Evolutionary conservation across 2,113 vertebrate genomes (phyloP).

Genomic region (Pandion haliaetus): DNA sequence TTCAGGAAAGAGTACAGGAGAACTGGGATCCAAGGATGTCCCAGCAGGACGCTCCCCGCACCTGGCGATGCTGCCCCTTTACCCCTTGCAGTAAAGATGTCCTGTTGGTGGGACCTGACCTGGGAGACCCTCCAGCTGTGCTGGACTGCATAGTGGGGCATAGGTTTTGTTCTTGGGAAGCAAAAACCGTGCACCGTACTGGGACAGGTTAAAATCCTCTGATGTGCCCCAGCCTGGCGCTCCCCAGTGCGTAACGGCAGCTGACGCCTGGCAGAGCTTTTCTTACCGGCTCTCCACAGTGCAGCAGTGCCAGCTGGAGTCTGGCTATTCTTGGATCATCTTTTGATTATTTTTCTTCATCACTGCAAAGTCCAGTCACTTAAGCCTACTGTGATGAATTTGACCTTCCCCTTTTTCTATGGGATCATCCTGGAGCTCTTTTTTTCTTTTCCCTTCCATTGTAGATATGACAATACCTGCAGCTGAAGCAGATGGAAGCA

Average conservation of each 20-base stretch:
- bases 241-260: background rate
- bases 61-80: background rate
- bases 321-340: background rate
- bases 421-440: background rate
- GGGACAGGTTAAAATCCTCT: background rate
- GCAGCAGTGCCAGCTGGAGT: background rate
- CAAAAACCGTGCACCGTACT: fast-evolving
- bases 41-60: background rate
- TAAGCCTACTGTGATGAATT: background rate
- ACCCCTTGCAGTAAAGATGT: background rate
- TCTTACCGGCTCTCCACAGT: fast-evolving
- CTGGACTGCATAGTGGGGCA: fast-evolving
- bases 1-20: background rate
- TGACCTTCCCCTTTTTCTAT: background rate
- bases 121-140: background rate
- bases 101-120: background rate
- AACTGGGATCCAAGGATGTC: background rate
- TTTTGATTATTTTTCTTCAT: background rate
- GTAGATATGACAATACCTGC: background rate
- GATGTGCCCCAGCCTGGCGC: background rate
- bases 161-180: background rate
- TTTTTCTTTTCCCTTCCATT: fast-evolving
- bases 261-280: background rate
- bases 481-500: background rate
- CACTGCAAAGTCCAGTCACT: background rate